These are phyloP conservation scores for Bicyclus anynana DNA, from an alignment of 1,140 invertebrate species.

Conservation along the genomic window DNA sequence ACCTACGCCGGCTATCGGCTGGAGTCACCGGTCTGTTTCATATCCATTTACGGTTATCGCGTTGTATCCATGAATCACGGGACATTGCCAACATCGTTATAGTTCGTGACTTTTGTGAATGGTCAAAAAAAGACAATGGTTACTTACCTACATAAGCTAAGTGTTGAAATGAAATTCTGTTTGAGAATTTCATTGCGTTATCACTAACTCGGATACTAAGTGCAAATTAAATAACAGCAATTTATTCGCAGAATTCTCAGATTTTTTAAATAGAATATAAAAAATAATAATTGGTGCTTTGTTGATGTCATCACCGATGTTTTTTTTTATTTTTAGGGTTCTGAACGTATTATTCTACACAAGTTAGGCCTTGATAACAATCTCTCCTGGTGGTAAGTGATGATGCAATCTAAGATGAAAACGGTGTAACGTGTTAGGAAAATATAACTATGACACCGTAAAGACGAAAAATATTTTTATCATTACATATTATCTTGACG, in stretches of 20 bases:
- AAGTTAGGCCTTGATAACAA: no score
- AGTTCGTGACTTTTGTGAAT: slow-evolving; percentile 10
- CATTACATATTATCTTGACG: no score
- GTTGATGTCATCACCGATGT: not conserved
- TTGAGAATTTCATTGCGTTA: not conserved
- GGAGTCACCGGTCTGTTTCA: slow-evolving; percentile 30
- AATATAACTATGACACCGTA: no score
- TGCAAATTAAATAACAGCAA: not conserved
- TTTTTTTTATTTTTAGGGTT: no score
- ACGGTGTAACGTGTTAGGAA: no score
- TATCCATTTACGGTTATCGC: slow-evolving; percentile 33
- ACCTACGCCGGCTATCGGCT: slow-evolving; percentile 2
- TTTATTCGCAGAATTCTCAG: not conserved
- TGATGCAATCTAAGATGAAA: no score
- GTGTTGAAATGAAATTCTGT: not conserved
- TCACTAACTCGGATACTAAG: not conserved
- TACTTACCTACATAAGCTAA: not conserved
- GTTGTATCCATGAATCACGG: slow-evolving; percentile 27
- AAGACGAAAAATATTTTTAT: no score
- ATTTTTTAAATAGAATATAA: no score
- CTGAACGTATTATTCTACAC: no score
- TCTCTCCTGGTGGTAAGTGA: no score
- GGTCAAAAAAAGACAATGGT: not conserved
- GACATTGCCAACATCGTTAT: slow-evolving; percentile 3
- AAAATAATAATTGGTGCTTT: no score